Conservation (phyloP, 2,113 vertebrate species). For the Calonectris borealis region DNA sequence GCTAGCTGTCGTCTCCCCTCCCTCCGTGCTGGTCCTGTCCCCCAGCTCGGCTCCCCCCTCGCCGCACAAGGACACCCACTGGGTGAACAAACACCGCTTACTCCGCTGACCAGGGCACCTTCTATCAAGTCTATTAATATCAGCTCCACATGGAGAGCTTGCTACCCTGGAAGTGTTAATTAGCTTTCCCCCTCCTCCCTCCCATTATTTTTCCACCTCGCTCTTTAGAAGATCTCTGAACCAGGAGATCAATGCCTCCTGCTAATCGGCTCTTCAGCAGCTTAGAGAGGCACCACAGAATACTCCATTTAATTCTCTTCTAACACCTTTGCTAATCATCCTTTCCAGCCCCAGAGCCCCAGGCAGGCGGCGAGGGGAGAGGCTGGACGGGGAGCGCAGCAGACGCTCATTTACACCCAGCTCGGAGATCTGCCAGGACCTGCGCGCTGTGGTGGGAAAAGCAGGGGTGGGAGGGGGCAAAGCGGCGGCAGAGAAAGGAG, state of each 20-base stretch:
- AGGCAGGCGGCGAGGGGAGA: background rate
- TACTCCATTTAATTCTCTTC: constrained; percentile 49
- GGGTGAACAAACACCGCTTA: background rate
- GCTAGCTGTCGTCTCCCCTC: background rate
- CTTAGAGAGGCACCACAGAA: constrained; percentile 52
- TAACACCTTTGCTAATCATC: constrained; percentile 31
- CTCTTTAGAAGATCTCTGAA: constrained; percentile 55
- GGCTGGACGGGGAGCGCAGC: background rate
- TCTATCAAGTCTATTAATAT: background rate
- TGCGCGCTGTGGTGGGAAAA: accelerated
- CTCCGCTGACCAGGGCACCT: background rate
- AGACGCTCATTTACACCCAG: accelerated
- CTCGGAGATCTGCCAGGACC: background rate
- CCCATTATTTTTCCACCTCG: constrained; percentile 20
- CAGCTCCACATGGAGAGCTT: background rate
- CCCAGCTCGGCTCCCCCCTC: background rate
- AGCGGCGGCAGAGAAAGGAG: background rate
- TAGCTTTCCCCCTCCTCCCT: constrained; percentile 35
- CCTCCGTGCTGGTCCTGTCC: background rate
- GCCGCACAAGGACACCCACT: background rate
- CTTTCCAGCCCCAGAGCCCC: background rate
- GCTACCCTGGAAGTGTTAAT: constrained; percentile 45
- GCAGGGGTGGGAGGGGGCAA: background rate
- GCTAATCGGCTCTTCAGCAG: constrained; percentile 60
- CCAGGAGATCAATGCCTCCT: constrained; percentile 51